Percentiles rank a stretch among this genome's conserved stretches.
These are phyloP conservation scores for Arion vulgaris DNA, from an alignment of 1,140 invertebrate genomes.

Conservation along the genomic window DNA sequence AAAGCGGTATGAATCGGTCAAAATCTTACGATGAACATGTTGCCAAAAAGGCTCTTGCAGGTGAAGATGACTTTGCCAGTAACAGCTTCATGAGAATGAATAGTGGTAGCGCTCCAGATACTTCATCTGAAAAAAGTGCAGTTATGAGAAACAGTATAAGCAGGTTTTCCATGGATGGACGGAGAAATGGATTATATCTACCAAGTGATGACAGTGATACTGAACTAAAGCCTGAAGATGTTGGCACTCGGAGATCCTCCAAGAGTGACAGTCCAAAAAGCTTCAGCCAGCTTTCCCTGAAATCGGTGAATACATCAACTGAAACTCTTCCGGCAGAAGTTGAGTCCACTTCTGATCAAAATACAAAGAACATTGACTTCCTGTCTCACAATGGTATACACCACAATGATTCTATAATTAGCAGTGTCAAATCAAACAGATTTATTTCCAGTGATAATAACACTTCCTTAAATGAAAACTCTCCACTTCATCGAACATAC, in stretches of 20 bases:
- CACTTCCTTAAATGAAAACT: neutral
- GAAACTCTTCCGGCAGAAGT: constrained; percentile 64
- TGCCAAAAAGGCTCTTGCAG: constrained; percentile 48
- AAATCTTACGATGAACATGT: constrained; percentile 67
- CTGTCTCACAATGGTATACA: neutral
- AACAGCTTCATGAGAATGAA: constrained; percentile 25
- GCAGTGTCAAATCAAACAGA: constrained; percentile 3
- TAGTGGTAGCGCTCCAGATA: constrained; percentile 47
- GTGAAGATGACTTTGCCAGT: constrained; percentile 41
- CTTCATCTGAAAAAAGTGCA: constrained; percentile 36
- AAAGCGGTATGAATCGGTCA: constrained; percentile 63
- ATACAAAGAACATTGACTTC: constrained; percentile 24
- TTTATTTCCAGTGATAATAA: neutral
- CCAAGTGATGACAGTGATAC: constrained; percentile 64
- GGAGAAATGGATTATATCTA: constrained; percentile 60
- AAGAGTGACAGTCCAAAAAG: constrained; percentile 65
- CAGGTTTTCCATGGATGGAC: constrained; percentile 54
- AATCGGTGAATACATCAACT: constrained; percentile 67
- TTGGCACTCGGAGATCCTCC: constrained; percentile 46
- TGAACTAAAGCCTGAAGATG: constrained; percentile 52
- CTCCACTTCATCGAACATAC: constrained; percentile 21
- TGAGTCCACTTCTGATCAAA: constrained; percentile 52
- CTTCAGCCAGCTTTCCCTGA: constrained; percentile 60
- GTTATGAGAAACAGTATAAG: constrained; percentile 49
- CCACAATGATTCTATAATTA: neutral